Percentiles rank a stretch among this genome's conserved stretches.
Evolutionary conservation across 2,888 invertebrate species (phyloP).

Genomic region (Drosophila meridionalis): DNA sequence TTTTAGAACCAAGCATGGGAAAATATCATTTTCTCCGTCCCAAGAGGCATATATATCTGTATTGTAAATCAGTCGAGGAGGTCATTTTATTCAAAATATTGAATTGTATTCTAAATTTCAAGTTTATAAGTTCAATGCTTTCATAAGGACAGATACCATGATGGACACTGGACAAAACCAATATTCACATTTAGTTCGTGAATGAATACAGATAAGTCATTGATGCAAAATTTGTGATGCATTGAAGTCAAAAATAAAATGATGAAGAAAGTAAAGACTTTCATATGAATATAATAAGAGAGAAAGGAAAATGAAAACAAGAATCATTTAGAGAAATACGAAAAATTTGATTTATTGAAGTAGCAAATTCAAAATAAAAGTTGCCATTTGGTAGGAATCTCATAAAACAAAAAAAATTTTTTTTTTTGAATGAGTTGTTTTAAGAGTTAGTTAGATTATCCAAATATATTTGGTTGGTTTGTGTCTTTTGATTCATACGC

Average conservation of each 20-base stretch:
- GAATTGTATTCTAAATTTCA: not conserved
- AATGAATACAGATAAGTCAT: not conserved
- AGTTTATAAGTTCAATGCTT: not conserved
- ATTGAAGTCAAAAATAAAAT: not conserved
- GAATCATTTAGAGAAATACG: not conserved
- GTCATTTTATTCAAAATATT: too few relatives aligned
- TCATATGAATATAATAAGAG: not conserved
- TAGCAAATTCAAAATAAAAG: not conserved
- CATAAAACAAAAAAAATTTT: not conserved
- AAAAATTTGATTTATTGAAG: not conserved
- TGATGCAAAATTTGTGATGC: not conserved
- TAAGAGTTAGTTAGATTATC: too few relatives aligned
- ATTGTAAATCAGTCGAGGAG: too few relatives aligned
- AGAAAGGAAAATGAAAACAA: not conserved
- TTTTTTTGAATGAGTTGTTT: too few relatives aligned
- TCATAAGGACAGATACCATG: too few relatives aligned
- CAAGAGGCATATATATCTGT: too few relatives aligned
- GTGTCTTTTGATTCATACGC: too few relatives aligned
- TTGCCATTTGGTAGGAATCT: not conserved
- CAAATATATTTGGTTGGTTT: too few relatives aligned
- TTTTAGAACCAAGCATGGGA: too few relatives aligned
- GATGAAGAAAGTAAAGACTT: not conserved
- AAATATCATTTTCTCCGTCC: too few relatives aligned
- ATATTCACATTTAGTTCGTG: not conserved
- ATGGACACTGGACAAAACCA: not conserved